These are phyloP conservation scores for Heliconius himera DNA, from an alignment of 1,140 invertebrate genomes.

Conservation along the genomic window DNA sequence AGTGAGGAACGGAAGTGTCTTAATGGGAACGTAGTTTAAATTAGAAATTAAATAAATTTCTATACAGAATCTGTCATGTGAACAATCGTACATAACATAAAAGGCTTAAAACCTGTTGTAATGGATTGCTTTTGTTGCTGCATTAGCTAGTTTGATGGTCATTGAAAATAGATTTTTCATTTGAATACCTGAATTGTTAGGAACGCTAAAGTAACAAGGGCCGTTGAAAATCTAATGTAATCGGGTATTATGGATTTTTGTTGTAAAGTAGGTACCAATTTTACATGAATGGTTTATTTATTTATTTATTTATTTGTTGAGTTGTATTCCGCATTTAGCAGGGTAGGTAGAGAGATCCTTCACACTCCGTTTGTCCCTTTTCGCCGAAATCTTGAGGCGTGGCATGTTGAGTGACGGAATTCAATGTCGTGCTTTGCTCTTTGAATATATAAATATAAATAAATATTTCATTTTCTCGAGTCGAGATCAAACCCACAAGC, in stretches of 20 bases:
- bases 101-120: neutral
- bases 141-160: neutral
- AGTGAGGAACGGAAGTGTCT: too few relatives aligned
- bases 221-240: conserved; percentile 4
- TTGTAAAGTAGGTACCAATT: neutral
- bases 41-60: neutral
- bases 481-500: too few relatives aligned
- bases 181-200: neutral
- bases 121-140: neutral
- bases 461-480: too few relatives aligned
- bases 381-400: too few relatives aligned
- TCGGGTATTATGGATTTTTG: neutral
- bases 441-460: too few relatives aligned
- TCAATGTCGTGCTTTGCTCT: too few relatives aligned
- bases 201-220: neutral
- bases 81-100: neutral
- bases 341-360: too few relatives aligned
- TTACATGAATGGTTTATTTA: neutral
- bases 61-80: neutral
- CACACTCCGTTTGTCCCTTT: too few relatives aligned
- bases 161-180: conserved; percentile 5
- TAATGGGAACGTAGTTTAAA: too few relatives aligned
- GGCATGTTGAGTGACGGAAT: too few relatives aligned
- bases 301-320: too few relatives aligned
- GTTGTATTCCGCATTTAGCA: too few relatives aligned